A percentile compares a stretch with the other conserved stretches of the same genome.
Conservation (phyloP, 2,888 invertebrate genomes). For the Campoletis raptor region DNA sequence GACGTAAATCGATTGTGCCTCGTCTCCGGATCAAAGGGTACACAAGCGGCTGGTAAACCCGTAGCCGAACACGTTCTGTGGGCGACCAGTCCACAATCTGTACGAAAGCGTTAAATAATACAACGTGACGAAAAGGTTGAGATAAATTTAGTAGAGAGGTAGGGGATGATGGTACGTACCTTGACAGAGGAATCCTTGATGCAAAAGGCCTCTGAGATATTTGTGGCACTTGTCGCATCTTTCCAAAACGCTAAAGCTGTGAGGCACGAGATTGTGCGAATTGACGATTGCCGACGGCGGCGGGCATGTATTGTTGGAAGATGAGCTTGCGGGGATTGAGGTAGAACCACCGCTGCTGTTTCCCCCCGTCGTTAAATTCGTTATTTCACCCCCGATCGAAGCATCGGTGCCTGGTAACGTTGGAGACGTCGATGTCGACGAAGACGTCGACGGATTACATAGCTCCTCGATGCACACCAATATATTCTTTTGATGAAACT, state of each 20-base stretch:
- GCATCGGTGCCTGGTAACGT: slow-evolving; percentile 70
- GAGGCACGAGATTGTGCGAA: slow-evolving; percentile 87
- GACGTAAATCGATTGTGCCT: slow-evolving; percentile 81
- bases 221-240: slow-evolving; percentile 91
- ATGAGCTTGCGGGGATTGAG: not conserved
- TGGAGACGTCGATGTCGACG: slow-evolving; percentile 72
- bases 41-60: slow-evolving; percentile 87
- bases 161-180: too few relatives aligned
- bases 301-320: slow-evolving; percentile 64
- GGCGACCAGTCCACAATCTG: slow-evolving; percentile 90
- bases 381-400: slow-evolving; percentile 59
- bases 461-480: slow-evolving; percentile 89
- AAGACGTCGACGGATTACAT: slow-evolving; percentile 79
- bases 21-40: slow-evolving; percentile 82
- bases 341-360: not conserved
- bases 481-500: slow-evolving; percentile 90
- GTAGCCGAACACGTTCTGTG: slow-evolving; percentile 90
- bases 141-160: too few relatives aligned
- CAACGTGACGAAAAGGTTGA: too few relatives aligned
- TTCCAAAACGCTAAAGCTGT: slow-evolving; percentile 89
- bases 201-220: slow-evolving; percentile 89
- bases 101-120: slow-evolving; percentile 66
- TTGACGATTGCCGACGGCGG: slow-evolving; percentile 65
- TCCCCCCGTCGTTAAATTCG: slow-evolving; percentile 61
- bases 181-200: slow-evolving; percentile 90